Percentiles rank a stretch among this genome's conserved stretches.
Evolutionary conservation across 2,797 vertebrate species (phyloP).

Genomic region (Erethizon dorsatum): DNA sequence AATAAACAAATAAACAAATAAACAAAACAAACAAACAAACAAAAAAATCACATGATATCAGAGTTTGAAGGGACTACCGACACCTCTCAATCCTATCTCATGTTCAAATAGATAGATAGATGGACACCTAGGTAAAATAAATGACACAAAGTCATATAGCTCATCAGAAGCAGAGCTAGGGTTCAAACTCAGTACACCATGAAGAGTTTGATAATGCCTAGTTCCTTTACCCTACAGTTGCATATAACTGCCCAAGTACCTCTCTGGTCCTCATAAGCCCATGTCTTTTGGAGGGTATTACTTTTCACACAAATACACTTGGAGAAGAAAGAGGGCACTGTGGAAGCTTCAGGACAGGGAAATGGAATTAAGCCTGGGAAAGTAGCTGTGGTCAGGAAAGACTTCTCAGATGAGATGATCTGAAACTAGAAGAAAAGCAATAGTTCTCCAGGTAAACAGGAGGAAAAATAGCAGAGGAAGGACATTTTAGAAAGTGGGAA

Average conservation of each 20-base stretch:
- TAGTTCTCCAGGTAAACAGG: neutral
- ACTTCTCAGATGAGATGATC: slow-evolving; percentile 7
- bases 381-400: neutral
- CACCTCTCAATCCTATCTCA: neutral
- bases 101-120: slow-evolving; percentile 15
- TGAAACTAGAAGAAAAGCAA: slow-evolving; percentile 58
- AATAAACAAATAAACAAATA: neutral
- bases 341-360: neutral
- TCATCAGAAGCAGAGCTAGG: slow-evolving; percentile 18
- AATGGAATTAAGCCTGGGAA: slow-evolving; percentile 4
- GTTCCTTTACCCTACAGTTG: slow-evolving; percentile 19
- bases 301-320: neutral
- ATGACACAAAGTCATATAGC: neutral
- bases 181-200: slow-evolving; percentile 25
- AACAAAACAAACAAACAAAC: too few species aligned
- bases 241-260: neutral
- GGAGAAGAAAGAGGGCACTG: neutral
- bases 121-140: slow-evolving; percentile 57
- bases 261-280: neutral
- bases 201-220: neutral
- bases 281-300: neutral
- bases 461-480: neutral
- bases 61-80: neutral
- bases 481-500: neutral
- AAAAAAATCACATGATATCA: neutral